A percentile compares a stretch with the other conserved stretches of the same genome.
These are phyloP conservation scores for Zygogramma bicolorata DNA, from an alignment of 2,888 invertebrate species.

Conservation along the genomic window DNA sequence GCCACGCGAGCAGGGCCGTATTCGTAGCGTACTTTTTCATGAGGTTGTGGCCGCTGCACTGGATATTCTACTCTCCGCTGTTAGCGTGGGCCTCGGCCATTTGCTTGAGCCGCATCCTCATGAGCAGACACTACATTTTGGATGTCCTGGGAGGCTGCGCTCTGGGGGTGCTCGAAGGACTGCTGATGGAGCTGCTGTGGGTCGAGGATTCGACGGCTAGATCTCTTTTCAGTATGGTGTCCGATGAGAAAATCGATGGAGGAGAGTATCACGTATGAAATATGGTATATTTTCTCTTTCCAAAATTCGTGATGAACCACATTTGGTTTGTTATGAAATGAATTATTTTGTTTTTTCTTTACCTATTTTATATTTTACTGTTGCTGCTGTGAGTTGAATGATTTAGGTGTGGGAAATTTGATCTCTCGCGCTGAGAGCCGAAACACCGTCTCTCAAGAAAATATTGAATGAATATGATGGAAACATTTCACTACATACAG, in stretches of 20 bases:
- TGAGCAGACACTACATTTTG: slow-evolving; percentile 88
- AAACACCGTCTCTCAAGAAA: too few species aligned
- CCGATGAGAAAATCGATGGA: slow-evolving; percentile 78
- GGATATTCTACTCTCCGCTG: slow-evolving; percentile 73
- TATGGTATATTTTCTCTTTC: not conserved
- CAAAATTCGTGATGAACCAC: not conserved
- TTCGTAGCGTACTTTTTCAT: slow-evolving; percentile 82
- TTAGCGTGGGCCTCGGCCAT: slow-evolving; percentile 82
- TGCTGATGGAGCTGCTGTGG: slow-evolving; percentile 77
- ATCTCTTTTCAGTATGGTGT: slow-evolving; percentile 72
- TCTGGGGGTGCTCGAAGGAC: slow-evolving; percentile 80
- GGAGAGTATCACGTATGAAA: slow-evolving; percentile 75
- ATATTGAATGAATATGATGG: too few species aligned
- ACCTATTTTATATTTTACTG: too few species aligned
- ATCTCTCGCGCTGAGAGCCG: too few species aligned
- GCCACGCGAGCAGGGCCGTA: slow-evolving; percentile 89
- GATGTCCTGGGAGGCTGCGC: slow-evolving; percentile 84
- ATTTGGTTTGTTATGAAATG: not conserved
- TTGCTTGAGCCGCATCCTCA: slow-evolving; percentile 79
- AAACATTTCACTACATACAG: too few species aligned
- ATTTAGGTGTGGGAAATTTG: too few species aligned
- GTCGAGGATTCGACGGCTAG: slow-evolving; percentile 74
- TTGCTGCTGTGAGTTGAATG: too few species aligned
- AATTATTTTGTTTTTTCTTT: too few species aligned
- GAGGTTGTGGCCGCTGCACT: slow-evolving; percentile 73